These are phyloP conservation scores for Kryptolebias ocellatus DNA, from an alignment of 2,797 vertebrate genomes.

Conservation along the genomic window DNA sequence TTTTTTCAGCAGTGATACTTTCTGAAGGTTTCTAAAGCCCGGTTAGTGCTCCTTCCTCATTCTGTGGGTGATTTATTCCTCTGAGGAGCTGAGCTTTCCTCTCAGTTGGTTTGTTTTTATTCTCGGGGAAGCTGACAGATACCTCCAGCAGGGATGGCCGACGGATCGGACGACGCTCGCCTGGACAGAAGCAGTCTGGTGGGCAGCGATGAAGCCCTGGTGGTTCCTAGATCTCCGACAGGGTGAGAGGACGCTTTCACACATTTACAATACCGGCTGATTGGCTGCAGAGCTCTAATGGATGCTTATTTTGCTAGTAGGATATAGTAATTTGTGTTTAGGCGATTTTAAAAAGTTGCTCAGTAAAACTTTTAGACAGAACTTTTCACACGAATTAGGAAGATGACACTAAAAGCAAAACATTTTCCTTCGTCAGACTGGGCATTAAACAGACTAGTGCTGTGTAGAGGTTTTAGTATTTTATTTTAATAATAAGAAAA, in stretches of 20 bases:
- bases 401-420: too few species aligned
- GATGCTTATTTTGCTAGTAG: too few species aligned
- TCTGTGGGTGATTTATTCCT: slow-evolving; percentile 10
- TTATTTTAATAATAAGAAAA: too few species aligned
- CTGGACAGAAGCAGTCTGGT: slow-evolving; percentile 37
- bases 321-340: too few species aligned
- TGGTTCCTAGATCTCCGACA: background rate
- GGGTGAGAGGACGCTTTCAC: slow-evolving; percentile 53
- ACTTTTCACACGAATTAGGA: too few species aligned
- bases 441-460: background rate
- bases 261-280: background rate
- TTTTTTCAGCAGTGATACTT: slow-evolving; percentile 9
- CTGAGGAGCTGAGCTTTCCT: fast-evolving
- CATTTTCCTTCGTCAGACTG: background rate
- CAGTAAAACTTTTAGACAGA: too few species aligned
- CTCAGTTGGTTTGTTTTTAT: background rate
- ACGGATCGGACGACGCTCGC: slow-evolving; percentile 22
- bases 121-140: slow-evolving; percentile 8
- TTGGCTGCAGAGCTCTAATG: background rate
- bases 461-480: background rate
- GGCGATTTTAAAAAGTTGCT: too few species aligned
- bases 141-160: slow-evolving; percentile 45
- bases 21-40: slow-evolving; percentile 13
- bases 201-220: slow-evolving; percentile 46
- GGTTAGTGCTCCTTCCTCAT: slow-evolving; percentile 29